These are phyloP conservation scores for Glyphotaelius pellucidus DNA, from an alignment of 2,888 invertebrate genomes.

Conservation along the genomic window DNA sequence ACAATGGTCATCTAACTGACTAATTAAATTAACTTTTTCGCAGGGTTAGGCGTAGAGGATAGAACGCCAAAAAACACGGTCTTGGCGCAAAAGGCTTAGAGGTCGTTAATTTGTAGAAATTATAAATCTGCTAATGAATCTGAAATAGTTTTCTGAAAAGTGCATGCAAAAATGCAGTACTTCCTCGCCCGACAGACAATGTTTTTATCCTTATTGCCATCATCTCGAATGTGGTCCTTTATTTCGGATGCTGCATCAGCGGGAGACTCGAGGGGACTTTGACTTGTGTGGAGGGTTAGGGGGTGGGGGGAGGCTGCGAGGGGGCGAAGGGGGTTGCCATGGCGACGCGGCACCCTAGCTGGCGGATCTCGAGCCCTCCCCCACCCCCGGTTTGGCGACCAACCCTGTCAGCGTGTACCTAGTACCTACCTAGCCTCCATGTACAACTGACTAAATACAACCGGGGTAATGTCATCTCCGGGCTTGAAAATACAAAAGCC, in stretches of 20 bases:
- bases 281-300: neutral
- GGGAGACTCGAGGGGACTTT: neutral
- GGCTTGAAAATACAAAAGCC: neutral
- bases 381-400: conserved; percentile 68
- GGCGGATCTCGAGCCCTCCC: conserved; percentile 58
- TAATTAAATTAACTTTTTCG: no score
- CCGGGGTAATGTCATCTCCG: neutral
- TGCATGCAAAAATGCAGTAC: neutral
- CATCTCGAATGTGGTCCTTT: conserved; percentile 22
- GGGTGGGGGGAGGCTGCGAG: neutral
- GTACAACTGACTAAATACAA: neutral
- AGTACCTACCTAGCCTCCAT: neutral
- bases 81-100: no score
- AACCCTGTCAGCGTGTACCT: neutral
- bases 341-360: conserved; percentile 51
- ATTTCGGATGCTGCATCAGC: conserved; percentile 14
- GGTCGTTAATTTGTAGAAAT: neutral
- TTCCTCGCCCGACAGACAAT: neutral
- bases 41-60: no score
- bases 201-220: neutral
- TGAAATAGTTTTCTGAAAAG: no score
- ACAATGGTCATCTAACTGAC: no score
- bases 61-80: no score
- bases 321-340: conserved; percentile 54
- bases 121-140: neutral